Evolutionary conservation across 2,888 invertebrate species (phyloP).

Genomic region (Willowsia nigromaculata): DNA sequence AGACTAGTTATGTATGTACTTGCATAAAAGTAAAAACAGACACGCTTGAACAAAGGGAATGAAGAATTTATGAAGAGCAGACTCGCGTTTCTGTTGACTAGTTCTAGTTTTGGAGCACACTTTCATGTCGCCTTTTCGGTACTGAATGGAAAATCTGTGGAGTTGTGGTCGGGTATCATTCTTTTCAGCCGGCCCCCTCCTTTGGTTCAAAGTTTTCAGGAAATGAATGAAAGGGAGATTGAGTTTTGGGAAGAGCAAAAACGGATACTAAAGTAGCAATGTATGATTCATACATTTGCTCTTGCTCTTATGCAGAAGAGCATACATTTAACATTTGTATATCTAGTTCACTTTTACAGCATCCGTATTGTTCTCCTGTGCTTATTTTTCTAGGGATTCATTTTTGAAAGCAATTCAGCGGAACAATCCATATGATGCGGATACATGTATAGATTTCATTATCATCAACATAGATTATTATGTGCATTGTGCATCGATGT

Average conservation of each 20-base stretch:
- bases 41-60: conserved; percentile 12
- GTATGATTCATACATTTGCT: conserved; percentile 30
- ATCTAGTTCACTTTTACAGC: too few relatives aligned
- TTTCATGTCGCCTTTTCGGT: conserved; percentile 30
- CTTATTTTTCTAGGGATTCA: conserved; percentile 1
- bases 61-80: background rate
- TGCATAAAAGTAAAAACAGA: background rate
- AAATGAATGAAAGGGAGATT: conserved; percentile 42
- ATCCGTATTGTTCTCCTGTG: background rate
- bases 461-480: too few relatives aligned
- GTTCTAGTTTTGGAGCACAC: background rate
- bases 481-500: background rate
- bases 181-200: conserved; percentile 17
- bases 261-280: conserved; percentile 30
- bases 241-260: background rate
- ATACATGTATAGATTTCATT: background rate
- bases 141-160: conserved; percentile 49
- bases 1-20: background rate
- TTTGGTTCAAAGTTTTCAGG: conserved; percentile 48
- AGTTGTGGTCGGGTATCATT: conserved; percentile 45
- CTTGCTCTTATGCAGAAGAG: background rate
- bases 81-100: background rate
- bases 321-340: too few relatives aligned
- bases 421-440: background rate
- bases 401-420: background rate